Conservation (phyloP, 2,888 invertebrate genomes). For the Nymphalis polychloros region DNA sequence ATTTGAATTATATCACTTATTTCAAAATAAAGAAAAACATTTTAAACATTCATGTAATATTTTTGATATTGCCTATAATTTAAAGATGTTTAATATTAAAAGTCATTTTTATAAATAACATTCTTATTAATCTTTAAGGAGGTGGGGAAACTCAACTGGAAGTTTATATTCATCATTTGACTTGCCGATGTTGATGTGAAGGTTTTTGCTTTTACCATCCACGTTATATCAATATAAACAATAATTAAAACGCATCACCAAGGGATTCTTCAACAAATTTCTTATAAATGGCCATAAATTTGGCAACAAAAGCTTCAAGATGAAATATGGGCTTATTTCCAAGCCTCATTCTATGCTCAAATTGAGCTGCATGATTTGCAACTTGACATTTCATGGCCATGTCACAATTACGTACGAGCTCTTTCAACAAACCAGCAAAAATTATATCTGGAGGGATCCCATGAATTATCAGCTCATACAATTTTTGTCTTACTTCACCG, state of each 20-base stretch:
- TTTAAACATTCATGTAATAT: no score
- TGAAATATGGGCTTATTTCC: conserved; percentile 98
- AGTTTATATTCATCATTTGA: no score
- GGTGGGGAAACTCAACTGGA: no score
- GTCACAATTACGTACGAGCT: conserved; percentile 94
- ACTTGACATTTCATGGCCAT: conserved; percentile 93
- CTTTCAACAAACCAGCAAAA: conserved; percentile 91
- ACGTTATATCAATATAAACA: background rate
- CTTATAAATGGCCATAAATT: conserved; percentile 97
- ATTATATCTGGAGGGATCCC: conserved; percentile 96
- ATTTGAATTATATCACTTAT: no score
- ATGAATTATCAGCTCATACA: conserved; percentile 96
- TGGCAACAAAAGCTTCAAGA: conserved; percentile 97
- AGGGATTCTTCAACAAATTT: conserved; percentile 90
- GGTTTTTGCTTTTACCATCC: no score
- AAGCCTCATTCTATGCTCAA: conserved; percentile 94
- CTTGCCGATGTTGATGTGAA: no score
- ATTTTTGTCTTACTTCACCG: conserved; percentile 90
- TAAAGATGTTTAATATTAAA: no score
- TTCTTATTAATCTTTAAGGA: no score
- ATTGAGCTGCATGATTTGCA: conserved; percentile 91
- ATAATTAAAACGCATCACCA: conserved; percentile 76
- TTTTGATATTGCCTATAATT: no score
- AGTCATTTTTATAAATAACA: no score
- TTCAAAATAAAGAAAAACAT: no score